phyloP scores from a whole-genome alignment of 1,140 invertebrate genomes.

The Cydia amplana region DNA sequence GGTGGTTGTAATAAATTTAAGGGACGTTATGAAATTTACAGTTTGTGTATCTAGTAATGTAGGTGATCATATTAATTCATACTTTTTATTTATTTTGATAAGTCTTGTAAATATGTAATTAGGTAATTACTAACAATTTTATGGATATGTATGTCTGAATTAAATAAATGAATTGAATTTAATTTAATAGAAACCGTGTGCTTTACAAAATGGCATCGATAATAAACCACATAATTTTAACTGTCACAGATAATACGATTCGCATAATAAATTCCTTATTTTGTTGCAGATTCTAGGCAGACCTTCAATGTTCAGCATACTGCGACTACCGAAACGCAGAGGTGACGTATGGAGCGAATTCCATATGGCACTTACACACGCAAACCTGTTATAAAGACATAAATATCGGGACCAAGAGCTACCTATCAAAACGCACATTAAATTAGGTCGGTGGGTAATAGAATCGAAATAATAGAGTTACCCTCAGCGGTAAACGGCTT shows the following conservation, averaged over 20 bases:
- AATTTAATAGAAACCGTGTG: too few relatives aligned
- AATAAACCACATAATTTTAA: too few relatives aligned
- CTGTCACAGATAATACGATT: neutral
- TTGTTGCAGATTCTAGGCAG: conserved; percentile 25
- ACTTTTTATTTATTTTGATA: too few relatives aligned
- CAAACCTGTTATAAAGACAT: conserved; percentile 67
- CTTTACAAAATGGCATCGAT: too few relatives aligned
- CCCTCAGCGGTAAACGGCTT: neutral
- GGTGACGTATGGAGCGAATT: conserved; percentile 45
- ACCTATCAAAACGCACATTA: conserved; percentile 47
- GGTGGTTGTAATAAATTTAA: too few relatives aligned
- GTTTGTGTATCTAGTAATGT: too few relatives aligned
- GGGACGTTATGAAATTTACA: too few relatives aligned
- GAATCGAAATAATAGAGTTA: conserved; percentile 15
- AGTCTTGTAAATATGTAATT: too few relatives aligned
- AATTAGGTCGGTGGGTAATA: conserved; percentile 37
- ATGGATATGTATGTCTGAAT: too few relatives aligned
- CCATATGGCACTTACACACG: conserved; percentile 56
- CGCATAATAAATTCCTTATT: neutral
- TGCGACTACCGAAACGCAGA: neutral
- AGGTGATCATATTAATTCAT: too few relatives aligned
- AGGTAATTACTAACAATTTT: too few relatives aligned
- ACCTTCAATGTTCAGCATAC: neutral
- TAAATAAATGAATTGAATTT: too few relatives aligned
- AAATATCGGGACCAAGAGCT: conserved; percentile 45